Evolutionary conservation across 2,113 vertebrate genomes (phyloP).

Genomic region (Triplophysa dalaica): DNA sequence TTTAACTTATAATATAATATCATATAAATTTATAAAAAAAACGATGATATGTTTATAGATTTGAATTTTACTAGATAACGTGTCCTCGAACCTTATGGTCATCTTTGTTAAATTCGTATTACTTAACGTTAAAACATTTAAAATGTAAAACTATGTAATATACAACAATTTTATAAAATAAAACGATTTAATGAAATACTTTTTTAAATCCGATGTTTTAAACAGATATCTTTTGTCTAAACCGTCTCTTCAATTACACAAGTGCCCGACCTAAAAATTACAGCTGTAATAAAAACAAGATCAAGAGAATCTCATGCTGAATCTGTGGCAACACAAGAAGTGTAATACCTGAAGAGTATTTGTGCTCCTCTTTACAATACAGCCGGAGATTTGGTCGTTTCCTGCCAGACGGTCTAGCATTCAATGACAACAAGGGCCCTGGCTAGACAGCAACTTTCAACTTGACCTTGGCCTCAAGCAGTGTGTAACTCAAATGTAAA

Average conservation of each 20-base stretch:
- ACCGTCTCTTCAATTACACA: constrained; percentile 43
- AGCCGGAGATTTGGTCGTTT: constrained; percentile 58
- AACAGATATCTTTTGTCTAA: constrained; percentile 26
- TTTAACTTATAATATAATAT: no score
- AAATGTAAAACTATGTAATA: background rate
- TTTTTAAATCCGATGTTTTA: constrained; percentile 40
- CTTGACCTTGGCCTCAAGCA: constrained; percentile 98
- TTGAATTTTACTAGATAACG: background rate
- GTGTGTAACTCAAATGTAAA: constrained; percentile 76
- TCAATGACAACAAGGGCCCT: constrained; percentile 72
- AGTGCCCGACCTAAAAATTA: background rate
- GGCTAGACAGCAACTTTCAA: constrained; percentile 88
- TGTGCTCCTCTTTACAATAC: constrained; percentile 41
- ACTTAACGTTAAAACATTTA: no score
- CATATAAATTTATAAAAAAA: no score
- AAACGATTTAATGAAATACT: background rate
- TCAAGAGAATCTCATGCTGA: background rate
- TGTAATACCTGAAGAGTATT: constrained; percentile 28
- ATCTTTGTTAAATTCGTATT: background rate
- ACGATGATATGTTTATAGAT: background rate
- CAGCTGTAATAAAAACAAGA: background rate
- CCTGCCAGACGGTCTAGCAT: constrained; percentile 58
- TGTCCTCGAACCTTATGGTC: background rate
- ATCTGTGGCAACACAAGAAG: background rate
- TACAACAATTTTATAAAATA: constrained; percentile 42